Conservation (phyloP, 2,113 vertebrate species). For the Boulengeromyrus knoepffleri region DNA sequence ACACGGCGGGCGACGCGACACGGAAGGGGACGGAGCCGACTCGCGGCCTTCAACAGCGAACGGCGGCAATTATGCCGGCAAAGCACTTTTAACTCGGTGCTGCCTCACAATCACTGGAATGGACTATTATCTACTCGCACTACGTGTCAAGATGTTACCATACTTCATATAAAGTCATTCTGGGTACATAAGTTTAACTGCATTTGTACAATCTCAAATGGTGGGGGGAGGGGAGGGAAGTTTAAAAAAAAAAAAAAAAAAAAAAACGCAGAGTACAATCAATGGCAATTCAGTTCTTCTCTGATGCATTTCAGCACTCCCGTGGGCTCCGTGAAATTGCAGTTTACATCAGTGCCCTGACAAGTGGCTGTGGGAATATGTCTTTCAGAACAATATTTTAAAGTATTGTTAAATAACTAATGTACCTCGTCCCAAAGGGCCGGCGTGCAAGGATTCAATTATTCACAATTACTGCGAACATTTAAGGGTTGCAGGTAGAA, state of each 20-base stretch:
- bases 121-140: background rate
- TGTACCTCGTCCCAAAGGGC: conserved; percentile 27
- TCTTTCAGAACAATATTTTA: conserved; percentile 37
- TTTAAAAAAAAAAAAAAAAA: background rate
- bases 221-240: background rate
- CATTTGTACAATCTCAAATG: background rate
- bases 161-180: background rate
- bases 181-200: conserved; percentile 1
- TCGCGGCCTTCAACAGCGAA: background rate
- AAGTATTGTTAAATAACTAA: conserved; percentile 36
- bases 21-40: background rate
- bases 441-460: conserved; percentile 32
- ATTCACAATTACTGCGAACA: conserved; percentile 35
- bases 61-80: background rate
- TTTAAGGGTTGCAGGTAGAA: conserved; percentile 19
- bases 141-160: background rate
- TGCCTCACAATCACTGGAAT: conserved; percentile 1
- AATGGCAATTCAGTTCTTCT: conserved; percentile 21
- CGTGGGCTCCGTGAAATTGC: conserved; percentile 28
- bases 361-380: conserved; percentile 30
- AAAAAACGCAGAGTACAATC: background rate
- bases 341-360: conserved; percentile 38
- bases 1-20: background rate
- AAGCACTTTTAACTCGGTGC: background rate
- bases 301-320: conserved; percentile 31